These are phyloP conservation scores for Toxotes lorentzi DNA, from an alignment of 2,797 vertebrate species.

Conservation along the genomic window DNA sequence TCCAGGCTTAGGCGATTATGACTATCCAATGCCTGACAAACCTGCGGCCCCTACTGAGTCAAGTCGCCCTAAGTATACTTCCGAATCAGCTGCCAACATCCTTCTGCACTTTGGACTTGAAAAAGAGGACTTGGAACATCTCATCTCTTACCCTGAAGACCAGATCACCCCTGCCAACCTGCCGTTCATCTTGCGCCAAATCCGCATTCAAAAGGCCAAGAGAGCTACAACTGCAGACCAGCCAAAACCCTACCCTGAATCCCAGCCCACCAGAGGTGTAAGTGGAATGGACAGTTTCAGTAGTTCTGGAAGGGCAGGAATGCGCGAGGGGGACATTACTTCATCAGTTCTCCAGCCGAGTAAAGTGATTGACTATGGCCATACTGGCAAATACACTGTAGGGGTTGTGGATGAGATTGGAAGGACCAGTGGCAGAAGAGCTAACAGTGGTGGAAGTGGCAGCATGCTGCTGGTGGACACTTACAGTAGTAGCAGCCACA, in stretches of 20 bases:
- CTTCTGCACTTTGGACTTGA: slow-evolving; percentile 94
- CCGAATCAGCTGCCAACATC: slow-evolving; percentile 92
- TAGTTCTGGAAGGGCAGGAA: slow-evolving; percentile 2
- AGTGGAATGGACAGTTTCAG: slow-evolving; percentile 46
- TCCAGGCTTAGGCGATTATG: slow-evolving; percentile 62
- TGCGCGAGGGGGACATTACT: not conserved
- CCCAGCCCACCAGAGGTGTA: slow-evolving; percentile 11
- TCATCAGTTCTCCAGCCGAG: slow-evolving; percentile 80
- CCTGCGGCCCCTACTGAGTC: slow-evolving; percentile 14
- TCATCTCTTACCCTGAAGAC: slow-evolving; percentile 93
- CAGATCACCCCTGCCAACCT: slow-evolving; percentile 95
- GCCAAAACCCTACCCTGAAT: slow-evolving; percentile 33
- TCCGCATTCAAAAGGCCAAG: slow-evolving; percentile 89
- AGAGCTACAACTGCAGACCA: slow-evolving; percentile 54
- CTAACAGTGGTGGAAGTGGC: slow-evolving; percentile 9
- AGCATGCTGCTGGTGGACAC: slow-evolving; percentile 10
- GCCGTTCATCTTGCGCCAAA: slow-evolving; percentile 93
- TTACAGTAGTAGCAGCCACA: slow-evolving; percentile 5
- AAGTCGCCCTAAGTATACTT: slow-evolving; percentile 86
- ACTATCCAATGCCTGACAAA: slow-evolving; percentile 2
- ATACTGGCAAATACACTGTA: slow-evolving; percentile 88
- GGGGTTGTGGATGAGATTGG: slow-evolving; percentile 77
- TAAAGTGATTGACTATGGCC: slow-evolving; percentile 96
- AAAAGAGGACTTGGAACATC: slow-evolving; percentile 94
- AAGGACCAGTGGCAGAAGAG: slow-evolving; percentile 5